phyloP scores from a whole-genome alignment of 1,140 invertebrate genomes.

The Cydia fagiglandana region DNA sequence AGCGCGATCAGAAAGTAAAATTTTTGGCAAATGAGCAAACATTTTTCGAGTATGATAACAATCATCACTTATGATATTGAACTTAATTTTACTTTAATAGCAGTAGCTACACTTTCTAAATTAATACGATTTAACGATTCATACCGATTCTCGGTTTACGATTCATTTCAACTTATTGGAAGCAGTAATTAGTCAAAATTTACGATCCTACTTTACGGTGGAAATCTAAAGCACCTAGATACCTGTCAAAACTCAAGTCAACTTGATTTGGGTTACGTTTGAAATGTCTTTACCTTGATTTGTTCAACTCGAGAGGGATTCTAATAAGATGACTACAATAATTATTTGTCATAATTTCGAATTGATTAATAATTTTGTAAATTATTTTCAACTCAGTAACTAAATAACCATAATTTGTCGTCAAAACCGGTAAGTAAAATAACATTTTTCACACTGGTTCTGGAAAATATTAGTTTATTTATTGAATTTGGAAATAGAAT shows the following conservation, averaged over 20 bases:
- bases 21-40: too few relatives aligned
- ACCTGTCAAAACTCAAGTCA: background rate
- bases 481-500: background rate
- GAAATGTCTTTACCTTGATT: background rate
- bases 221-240: background rate
- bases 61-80: background rate
- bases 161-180: background rate
- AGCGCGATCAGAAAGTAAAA: too few relatives aligned
- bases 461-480: background rate
- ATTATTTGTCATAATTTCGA: slow-evolving; percentile 1
- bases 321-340: background rate
- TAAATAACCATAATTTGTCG: background rate
- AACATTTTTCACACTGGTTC: background rate
- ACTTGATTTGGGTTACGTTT: background rate
- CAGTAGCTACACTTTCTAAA: background rate
- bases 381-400: background rate
- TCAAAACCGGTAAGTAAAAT: background rate
- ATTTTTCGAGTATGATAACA: too few relatives aligned
- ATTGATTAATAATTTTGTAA: background rate
- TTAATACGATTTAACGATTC: background rate
- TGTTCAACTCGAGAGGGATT: background rate
- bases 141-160: background rate
- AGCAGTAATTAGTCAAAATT: background rate
- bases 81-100: background rate
- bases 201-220: background rate